Evolutionary conservation across 2,888 invertebrate genomes (phyloP), one percentile per base, ranked within the genome.

Genomic region (Molanna angustata): DNA sequence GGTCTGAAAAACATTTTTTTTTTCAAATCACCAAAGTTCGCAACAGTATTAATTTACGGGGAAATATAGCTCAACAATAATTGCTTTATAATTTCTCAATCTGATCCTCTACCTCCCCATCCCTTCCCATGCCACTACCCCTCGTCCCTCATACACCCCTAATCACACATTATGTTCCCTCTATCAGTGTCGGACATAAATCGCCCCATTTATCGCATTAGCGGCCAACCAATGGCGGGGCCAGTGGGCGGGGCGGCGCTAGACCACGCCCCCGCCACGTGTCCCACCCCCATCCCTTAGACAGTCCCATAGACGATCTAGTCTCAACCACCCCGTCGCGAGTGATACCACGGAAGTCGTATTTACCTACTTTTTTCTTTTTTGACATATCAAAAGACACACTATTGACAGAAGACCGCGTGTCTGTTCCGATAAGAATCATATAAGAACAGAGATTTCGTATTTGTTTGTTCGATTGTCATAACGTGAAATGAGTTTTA

Each of bases 231-330:
- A 56, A 52, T 55, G 32, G 50, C 20, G 43, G 19, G 22, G 18
- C 35, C 33, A 31, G 32, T 19, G 47, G 51, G 50, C 50, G 52
- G 42, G 49, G 14, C 22, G 16, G 22, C 11, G 22, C 17, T n/a
- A 14, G 31, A 46, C 41, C 53, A 42, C 50, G 51, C 54, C 54
- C 48, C 39, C 39, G 62, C 65, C 64, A 66, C 71, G 69, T 69
- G 69, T 62, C 40, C 43, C 43, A 9, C 13, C 31, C 44, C 44
- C 50, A 20, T 16, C 27, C 40, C 7, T 37, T 27, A 41, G 16
- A 33, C 42, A 14, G 2, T n/a, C n/a, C 41, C 41, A 37, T n/a
- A n/a, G 27, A 27, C 27, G 6, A 27, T 27, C 14, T 13, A 13
- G 35, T 7, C 43, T 13, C 27, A 27, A 43, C 16, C 31, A 17